A percentile compares a stretch with the other conserved stretches of the same genome.
phyloP scores from a whole-genome alignment of 2,888 invertebrate genomes.

The Polydrusus cervinus region DNA sequence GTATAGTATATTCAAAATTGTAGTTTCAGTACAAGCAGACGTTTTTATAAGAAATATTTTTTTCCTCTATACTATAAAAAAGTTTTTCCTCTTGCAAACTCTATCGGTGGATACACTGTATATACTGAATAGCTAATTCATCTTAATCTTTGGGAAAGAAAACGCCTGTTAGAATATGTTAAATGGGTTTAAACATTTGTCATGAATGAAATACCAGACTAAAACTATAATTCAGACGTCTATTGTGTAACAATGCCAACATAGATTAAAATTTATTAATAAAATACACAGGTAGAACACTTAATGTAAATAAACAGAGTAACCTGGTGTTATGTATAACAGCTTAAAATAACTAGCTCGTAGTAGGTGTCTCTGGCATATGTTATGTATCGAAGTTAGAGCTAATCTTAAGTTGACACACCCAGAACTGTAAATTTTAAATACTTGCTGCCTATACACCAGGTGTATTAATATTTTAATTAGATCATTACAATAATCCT shows the following conservation, averaged over 20 bases:
- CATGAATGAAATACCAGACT: slow-evolving; percentile 7
- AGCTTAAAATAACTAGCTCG: slow-evolving; percentile 59
- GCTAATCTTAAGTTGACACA: slow-evolving; percentile 57
- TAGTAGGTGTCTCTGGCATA: slow-evolving; percentile 65
- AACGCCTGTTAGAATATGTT: neutral
- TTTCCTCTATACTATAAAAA: too few relatives aligned
- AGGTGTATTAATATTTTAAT: slow-evolving; percentile 51
- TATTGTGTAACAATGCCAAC: slow-evolving; percentile 32
- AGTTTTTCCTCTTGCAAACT: too few relatives aligned
- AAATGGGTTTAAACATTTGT: slow-evolving; percentile 10
- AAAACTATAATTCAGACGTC: neutral
- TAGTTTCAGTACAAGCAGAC: too few relatives aligned
- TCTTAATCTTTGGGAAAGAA: neutral
- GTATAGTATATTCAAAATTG: too few relatives aligned
- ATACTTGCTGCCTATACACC: slow-evolving; percentile 43
- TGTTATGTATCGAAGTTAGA: slow-evolving; percentile 60
- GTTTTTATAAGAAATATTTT: too few relatives aligned
- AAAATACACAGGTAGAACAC: slow-evolving; percentile 46
- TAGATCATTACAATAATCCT: slow-evolving; percentile 49
- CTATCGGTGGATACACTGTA: too few relatives aligned
- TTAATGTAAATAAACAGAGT: slow-evolving; percentile 57
- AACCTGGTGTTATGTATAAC: slow-evolving; percentile 61
- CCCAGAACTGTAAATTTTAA: slow-evolving; percentile 43
- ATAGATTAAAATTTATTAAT: slow-evolving; percentile 39
- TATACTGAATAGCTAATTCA: neutral